Evolutionary conservation across 1,140 invertebrate species (phyloP).

Genomic region (Oscheius sp.): DNA sequence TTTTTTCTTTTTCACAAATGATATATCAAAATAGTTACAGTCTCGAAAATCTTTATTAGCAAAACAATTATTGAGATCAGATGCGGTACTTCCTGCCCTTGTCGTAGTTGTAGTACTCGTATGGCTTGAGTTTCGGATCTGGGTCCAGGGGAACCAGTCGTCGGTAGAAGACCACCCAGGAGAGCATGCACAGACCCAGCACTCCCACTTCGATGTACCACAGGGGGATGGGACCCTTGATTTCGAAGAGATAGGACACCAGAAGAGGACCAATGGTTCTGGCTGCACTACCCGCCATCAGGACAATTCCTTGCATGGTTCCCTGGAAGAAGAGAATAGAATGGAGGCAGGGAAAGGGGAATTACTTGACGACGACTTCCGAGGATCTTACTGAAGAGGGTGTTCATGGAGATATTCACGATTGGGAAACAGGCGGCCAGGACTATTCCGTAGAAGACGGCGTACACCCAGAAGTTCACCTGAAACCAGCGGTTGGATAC

Average conservation of each 20-base stretch:
- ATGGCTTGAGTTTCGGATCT: slow-evolving; percentile 17
- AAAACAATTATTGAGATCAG: slow-evolving; percentile 18
- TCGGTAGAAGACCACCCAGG: slow-evolving; percentile 26
- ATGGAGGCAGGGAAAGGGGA: not conserved
- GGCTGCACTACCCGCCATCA: slow-evolving; percentile 29
- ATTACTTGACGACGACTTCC: slow-evolving; percentile 25
- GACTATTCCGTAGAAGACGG: slow-evolving; percentile 5
- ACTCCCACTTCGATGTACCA: slow-evolving; percentile 22
- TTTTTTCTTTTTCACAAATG: too few relatives aligned
- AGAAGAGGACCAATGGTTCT: slow-evolving; percentile 26
- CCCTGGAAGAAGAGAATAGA: slow-evolving; percentile 9
- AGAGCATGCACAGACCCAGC: not conserved
- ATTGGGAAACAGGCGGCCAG: slow-evolving; percentile 28
- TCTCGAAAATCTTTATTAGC: not conserved
- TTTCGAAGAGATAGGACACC: slow-evolving; percentile 23
- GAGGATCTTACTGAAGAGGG: slow-evolving; percentile 33
- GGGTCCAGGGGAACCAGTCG: slow-evolving; percentile 17
- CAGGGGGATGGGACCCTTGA: slow-evolving; percentile 18
- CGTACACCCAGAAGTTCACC: slow-evolving; percentile 33
- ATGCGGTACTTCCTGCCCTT: slow-evolving; percentile 20
- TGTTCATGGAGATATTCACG: slow-evolving; percentile 36
- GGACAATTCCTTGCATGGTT: slow-evolving; percentile 34
- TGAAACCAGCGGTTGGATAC: too few relatives aligned
- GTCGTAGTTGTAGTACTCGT: slow-evolving; percentile 19
- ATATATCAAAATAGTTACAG: too few relatives aligned